A percentile compares a stretch with the other conserved stretches of the same genome.
Evolutionary conservation across 2,797 vertebrate species (phyloP).

Genomic region (Oreochromis grahami): DNA sequence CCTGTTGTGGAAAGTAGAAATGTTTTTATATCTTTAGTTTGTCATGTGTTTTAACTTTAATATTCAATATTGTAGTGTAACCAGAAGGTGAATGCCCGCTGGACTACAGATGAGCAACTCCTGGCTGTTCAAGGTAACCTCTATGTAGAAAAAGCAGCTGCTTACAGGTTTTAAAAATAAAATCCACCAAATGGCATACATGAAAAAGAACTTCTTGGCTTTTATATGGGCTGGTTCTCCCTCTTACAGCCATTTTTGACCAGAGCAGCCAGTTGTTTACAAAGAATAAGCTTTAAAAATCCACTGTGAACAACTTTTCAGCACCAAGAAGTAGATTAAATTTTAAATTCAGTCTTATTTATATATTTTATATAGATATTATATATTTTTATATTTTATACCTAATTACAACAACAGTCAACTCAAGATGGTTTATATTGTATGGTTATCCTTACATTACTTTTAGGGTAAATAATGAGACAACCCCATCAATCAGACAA

Average conservation of each 20-base stretch:
- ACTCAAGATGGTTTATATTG: background rate
- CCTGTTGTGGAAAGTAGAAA: background rate
- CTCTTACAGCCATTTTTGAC: background rate
- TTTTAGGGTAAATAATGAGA: background rate
- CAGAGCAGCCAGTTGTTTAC: background rate
- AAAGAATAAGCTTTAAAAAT: background rate
- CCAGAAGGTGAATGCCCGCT: constrained; percentile 98
- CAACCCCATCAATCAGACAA: background rate
- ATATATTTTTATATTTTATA: background rate
- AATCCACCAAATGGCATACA: background rate
- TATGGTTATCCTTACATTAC: background rate
- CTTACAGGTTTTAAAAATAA: background rate
- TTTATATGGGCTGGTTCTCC: background rate
- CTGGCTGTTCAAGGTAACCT: constrained; percentile 94
- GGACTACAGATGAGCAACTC: constrained; percentile 98
- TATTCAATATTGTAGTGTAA: constrained; percentile 80
- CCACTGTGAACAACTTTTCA: background rate
- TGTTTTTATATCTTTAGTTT: background rate
- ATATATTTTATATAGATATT: too few relatives aligned
- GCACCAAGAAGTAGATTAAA: background rate
- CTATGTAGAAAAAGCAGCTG: background rate
- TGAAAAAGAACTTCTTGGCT: background rate
- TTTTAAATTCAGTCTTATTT: background rate
- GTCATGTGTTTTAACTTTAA: background rate
- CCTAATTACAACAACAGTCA: background rate